Percentiles rank a stretch among this genome's conserved stretches.
Conservation (phyloP, 2,113 vertebrate genomes). For the Cryptotis parvus region DNA sequence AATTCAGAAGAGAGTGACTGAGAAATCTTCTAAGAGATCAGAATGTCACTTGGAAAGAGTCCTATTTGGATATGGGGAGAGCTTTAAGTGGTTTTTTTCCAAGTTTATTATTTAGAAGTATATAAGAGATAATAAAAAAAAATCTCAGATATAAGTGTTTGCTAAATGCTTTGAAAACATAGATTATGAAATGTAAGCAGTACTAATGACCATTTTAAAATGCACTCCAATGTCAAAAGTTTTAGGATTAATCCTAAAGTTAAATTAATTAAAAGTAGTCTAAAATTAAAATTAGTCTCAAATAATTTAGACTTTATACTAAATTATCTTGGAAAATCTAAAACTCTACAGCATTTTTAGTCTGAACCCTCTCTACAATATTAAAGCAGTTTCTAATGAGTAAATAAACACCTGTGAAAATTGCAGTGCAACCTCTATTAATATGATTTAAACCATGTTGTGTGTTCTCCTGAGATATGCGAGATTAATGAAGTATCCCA, state of each 20-base stretch:
- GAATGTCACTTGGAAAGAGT: not conserved
- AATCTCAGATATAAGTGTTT: not conserved
- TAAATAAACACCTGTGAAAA: conserved; percentile 79
- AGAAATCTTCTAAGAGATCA: not conserved
- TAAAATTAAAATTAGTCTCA: conserved; percentile 61
- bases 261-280: too few relatives aligned
- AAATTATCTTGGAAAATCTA: conserved; percentile 64
- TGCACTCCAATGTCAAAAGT: conserved; percentile 24
- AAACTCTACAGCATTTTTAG: conserved; percentile 65
- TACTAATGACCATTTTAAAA: conserved; percentile 42
- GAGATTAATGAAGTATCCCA: conserved; percentile 78
- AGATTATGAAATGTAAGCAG: not conserved
- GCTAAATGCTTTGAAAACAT: conserved; percentile 28
- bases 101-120: not conserved
- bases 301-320: conserved; percentile 66
- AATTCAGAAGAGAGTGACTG: not conserved
- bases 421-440: conserved; percentile 70
- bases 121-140: not conserved
- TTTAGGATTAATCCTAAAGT: conserved; percentile 72
- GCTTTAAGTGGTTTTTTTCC: not conserved
- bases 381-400: conserved; percentile 69
- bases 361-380: conserved; percentile 47
- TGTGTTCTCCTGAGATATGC: conserved; percentile 74
- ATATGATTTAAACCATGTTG: conserved; percentile 74
- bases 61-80: not conserved